phyloP scores from a whole-genome alignment of 1,140 invertebrate species.

The Portunus trituberculatus region DNA sequence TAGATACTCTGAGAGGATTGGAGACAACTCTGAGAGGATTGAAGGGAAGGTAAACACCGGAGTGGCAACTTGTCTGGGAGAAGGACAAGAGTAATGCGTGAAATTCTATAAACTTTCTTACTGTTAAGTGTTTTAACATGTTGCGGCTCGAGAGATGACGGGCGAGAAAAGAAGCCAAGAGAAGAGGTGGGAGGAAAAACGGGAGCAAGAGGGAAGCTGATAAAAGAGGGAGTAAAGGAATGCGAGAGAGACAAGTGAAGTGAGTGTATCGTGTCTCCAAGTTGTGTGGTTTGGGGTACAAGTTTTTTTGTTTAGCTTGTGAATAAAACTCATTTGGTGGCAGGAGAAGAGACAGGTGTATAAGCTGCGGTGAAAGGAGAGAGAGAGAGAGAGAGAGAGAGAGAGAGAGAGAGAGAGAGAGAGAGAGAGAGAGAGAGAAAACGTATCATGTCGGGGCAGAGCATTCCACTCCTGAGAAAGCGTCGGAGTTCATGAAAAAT shows the following conservation, averaged over 20 bases:
- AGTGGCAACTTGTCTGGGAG: neutral
- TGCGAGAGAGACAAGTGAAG: neutral
- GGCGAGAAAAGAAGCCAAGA: neutral
- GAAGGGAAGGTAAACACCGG: neutral
- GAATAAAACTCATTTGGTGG: neutral
- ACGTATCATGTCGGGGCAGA: too few relatives aligned
- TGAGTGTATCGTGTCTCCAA: neutral
- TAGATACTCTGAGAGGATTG: neutral
- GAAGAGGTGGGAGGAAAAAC: neutral
- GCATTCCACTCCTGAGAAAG: too few relatives aligned
- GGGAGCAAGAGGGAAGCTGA: neutral
- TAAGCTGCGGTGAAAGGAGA: too few relatives aligned
- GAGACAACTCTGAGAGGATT: neutral
- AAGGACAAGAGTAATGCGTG: neutral
- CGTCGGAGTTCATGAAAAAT: neutral
- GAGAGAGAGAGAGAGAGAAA: too few relatives aligned
- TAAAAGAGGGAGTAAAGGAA: neutral
- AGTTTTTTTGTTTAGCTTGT: neutral
- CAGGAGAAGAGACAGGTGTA: too few relatives aligned
- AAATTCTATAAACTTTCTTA: slow-evolving; percentile 12
- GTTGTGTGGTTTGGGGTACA: neutral
- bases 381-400: too few relatives aligned
- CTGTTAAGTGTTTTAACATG: slow-evolving; percentile 4
- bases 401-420: too few relatives aligned
- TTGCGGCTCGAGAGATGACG: neutral